A percentile compares a stretch with the other conserved stretches of the same genome.
phyloP scores from a whole-genome alignment of 2,797 vertebrate genomes.

The Alfaro cultratus region DNA sequence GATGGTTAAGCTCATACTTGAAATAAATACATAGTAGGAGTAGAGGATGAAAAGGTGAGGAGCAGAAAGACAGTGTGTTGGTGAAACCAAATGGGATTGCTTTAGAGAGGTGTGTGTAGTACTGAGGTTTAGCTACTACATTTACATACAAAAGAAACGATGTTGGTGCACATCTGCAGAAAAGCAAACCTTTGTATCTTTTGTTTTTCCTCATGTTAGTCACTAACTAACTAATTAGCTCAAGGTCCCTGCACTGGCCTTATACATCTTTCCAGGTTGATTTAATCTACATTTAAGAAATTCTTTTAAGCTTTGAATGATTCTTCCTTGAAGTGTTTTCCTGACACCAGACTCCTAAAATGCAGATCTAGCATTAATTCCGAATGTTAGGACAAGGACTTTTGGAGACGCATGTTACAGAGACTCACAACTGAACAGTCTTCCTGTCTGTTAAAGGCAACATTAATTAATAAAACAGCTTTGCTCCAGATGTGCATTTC shows the following conservation, averaged over 20 bases:
- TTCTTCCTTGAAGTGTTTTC: not conserved
- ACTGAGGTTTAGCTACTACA: too few relatives aligned
- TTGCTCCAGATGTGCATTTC: not conserved
- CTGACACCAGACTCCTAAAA: not conserved
- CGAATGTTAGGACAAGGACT: not conserved
- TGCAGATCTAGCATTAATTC: not conserved
- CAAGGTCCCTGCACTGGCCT: not conserved
- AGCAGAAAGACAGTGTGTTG: constrained; percentile 6
- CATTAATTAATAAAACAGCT: not conserved
- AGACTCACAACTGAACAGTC: not conserved
- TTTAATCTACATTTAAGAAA: not conserved
- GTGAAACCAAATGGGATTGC: not conserved
- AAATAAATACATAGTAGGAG: constrained; percentile 34
- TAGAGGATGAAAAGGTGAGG: constrained; percentile 1
- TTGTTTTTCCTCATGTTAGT: too few relatives aligned
- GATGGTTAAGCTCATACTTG: constrained; percentile 39
- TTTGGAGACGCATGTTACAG: not conserved
- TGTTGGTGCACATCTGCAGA: too few relatives aligned
- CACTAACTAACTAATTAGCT: not conserved
- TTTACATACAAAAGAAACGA: too few relatives aligned
- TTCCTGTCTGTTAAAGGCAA: not conserved
- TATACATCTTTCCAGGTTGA: not conserved
- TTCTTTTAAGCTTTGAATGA: not conserved
- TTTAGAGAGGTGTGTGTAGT: constrained; percentile 1
- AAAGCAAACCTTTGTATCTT: too few relatives aligned